Conservation (phyloP, 2,797 vertebrate genomes). For the Allobates femoralis region DNA sequence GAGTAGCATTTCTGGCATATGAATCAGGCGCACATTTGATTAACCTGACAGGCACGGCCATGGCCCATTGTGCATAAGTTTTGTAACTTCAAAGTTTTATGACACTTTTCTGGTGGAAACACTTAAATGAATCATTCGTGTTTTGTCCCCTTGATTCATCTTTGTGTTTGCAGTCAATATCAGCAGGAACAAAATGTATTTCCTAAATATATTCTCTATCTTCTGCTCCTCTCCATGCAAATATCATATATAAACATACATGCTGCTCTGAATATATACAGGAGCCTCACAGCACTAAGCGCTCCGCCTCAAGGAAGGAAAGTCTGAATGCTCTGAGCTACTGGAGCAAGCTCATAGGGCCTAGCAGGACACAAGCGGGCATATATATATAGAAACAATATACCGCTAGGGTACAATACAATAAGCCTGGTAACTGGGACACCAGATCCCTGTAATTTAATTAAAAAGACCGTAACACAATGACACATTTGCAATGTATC, state of each 20-base stretch:
- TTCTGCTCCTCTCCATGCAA: background rate
- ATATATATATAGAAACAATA: background rate
- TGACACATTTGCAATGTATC: slow-evolving; percentile 70
- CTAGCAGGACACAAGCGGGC: background rate
- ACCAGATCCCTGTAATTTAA: background rate
- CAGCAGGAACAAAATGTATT: slow-evolving; percentile 7
- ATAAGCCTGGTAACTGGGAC: background rate
- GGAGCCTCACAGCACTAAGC: background rate
- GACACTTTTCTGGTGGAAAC: too few relatives aligned
- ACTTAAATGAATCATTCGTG: too few relatives aligned
- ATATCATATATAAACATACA: background rate
- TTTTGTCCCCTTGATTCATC: background rate
- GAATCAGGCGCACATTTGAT: too few relatives aligned
- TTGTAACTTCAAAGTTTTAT: too few relatives aligned
- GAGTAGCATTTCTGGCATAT: too few relatives aligned
- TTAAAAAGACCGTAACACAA: slow-evolving; percentile 57
- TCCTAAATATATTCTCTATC: background rate
- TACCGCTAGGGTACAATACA: background rate
- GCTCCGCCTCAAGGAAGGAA: background rate
- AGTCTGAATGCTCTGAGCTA: background rate
- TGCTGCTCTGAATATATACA: background rate
- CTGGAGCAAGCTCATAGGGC: background rate
- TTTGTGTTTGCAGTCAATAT: background rate
- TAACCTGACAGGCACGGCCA: too few relatives aligned
- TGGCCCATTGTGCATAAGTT: too few relatives aligned